phyloP scores from a whole-genome alignment of 2,113 vertebrate species.

The Anolis carolinensis region DNA sequence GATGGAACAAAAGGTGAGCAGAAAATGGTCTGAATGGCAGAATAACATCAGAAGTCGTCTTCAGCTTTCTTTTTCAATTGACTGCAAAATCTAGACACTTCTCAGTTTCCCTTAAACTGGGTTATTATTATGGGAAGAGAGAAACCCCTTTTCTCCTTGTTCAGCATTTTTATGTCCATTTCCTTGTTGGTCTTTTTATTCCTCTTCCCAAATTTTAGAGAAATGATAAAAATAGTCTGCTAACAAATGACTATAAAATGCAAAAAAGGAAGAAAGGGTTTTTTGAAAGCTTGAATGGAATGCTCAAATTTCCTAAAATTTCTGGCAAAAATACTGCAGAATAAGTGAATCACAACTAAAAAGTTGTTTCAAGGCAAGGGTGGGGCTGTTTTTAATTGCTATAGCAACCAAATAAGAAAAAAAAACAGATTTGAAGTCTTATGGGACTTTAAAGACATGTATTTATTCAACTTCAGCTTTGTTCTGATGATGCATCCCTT shows the following conservation, averaged over 20 bases:
- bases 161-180: no score
- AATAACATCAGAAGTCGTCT: no score
- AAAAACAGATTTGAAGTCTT: neutral
- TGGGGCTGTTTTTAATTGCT: neutral
- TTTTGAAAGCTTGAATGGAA: neutral
- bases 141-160: no score
- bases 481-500: no score
- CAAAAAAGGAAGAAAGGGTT: neutral
- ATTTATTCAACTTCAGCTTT: no score
- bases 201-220: no score
- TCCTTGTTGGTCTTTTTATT: no score
- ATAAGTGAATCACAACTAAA: neutral
- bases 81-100: neutral
- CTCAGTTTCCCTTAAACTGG: neutral
- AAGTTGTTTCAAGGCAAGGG: neutral
- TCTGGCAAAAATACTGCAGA: neutral
- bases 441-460: no score
- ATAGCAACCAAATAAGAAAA: neutral
- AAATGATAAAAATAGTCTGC: no score
- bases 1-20: slow-evolving; percentile 45
- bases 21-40: neutral
- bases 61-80: neutral
- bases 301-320: neutral
- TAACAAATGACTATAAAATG: neutral
- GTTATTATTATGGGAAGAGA: no score